phyloP scores from a whole-genome alignment of 1,140 invertebrate species.

The Drosophila takahashii region DNA sequence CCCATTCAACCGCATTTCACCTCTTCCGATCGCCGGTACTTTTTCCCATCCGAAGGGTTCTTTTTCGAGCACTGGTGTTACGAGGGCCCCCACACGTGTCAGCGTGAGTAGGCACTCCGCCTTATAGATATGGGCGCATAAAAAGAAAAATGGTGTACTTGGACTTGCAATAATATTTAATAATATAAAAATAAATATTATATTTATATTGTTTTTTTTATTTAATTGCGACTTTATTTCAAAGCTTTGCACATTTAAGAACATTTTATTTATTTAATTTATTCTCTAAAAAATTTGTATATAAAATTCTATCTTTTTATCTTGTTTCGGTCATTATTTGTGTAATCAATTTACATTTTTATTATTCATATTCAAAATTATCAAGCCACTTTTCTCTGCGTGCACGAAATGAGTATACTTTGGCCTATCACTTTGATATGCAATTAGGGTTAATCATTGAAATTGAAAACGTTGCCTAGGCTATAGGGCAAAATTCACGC shows the following conservation, averaged over 20 bases:
- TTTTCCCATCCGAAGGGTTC: slow-evolving; percentile 36
- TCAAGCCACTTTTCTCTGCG: slow-evolving; percentile 1
- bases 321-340: too few relatives aligned
- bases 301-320: too few relatives aligned
- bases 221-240: too few relatives aligned
- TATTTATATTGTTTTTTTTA: background rate
- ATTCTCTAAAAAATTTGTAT: too few relatives aligned
- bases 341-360: background rate
- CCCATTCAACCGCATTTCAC: slow-evolving; percentile 19
- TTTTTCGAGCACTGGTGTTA: slow-evolving; percentile 17
- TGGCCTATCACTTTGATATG: slow-evolving; percentile 35
- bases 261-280: too few relatives aligned
- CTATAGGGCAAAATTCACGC: slow-evolving; percentile 38
- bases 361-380: background rate
- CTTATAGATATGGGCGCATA: background rate
- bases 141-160: slow-evolving; percentile 4
- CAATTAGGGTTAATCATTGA: slow-evolving; percentile 41
- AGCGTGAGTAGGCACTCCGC: slow-evolving; percentile 10
- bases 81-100: slow-evolving; percentile 24
- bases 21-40: slow-evolving; percentile 22
- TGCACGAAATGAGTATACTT: slow-evolving; percentile 11
- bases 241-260: background rate
- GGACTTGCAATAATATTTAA: background rate
- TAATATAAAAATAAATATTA: background rate
- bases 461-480: slow-evolving; percentile 25